Base-by-base conservation (phyloP, 1,140 invertebrate genomes). In the Drosophila fuyamai region DNA sequence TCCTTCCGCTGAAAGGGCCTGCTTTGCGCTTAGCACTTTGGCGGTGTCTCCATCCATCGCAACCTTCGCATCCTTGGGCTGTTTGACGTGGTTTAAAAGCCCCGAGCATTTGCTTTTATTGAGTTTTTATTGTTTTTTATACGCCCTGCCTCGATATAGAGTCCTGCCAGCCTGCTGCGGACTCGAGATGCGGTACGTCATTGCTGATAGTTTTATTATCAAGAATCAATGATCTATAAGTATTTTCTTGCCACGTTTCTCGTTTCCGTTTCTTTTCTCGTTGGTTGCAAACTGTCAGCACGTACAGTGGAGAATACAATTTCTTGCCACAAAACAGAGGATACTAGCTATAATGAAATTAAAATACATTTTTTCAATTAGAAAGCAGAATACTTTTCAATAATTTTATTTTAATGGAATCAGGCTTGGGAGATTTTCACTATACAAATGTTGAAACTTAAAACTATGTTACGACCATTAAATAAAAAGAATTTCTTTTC, bases 71-170 rank as follows among this genome's bases (percentile, higher is more conserved):
- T 81, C 56, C 78, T 67, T 75, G 74, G 65, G 65, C 65, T 62
- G 36, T 65, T 47, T 65, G 57, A 77, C 79, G 57, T 61, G 75
- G 78, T 82, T 89, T 81, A 84, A 88, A 89, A 89, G 84, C 84
- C 73, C 81, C 82, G 47, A 89, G 84, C 80, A 79, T 80, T 89
- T 72, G 80, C 76, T 80, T 88, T 88, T 88, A 88, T 88, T 89
- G 84, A 89, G 84, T 89, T 88, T 88, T 88, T 88, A 88, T 88
- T 88, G 84, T 88, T 88, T 88, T 88, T 89, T 89, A 88, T 88
- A 74, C 67, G 63, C 65, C 79, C 53, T 80, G 41, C 40, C 51
- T 29, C 13, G 53, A n/a, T 27, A 65, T 77, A 23, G 29, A 48
- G n/a, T 65, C 59, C 48, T 35, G n/a, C 5, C 51, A 9, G 43